These are phyloP conservation scores for Gisinianus flammeolus DNA, from an alignment of 2,888 invertebrate genomes.

Conservation along the genomic window DNA sequence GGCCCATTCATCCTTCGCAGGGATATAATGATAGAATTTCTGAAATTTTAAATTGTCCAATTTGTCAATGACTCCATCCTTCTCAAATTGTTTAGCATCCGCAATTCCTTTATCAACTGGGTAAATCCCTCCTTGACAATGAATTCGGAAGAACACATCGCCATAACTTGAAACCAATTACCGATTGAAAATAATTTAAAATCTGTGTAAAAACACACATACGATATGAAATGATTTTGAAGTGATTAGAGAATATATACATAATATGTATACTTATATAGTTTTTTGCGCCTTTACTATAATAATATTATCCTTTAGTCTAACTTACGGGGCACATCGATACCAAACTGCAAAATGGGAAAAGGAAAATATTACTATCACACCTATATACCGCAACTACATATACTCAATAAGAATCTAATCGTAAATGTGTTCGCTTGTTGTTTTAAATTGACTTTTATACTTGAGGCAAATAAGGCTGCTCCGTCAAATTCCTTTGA, in stretches of 20 bases:
- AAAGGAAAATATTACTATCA: not conserved
- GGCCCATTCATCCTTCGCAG: constrained; percentile 17
- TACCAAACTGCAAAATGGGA: constrained; percentile 14
- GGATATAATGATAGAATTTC: constrained; percentile 23
- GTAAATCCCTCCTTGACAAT: constrained; percentile 21
- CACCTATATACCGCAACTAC: not conserved
- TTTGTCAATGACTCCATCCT: constrained; percentile 11
- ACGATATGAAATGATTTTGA: too few relatives aligned
- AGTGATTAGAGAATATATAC: too few relatives aligned
- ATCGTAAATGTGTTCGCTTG: not conserved
- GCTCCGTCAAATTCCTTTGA: constrained; percentile 34
- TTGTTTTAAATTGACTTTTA: not conserved
- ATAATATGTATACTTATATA: too few relatives aligned
- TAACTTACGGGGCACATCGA: constrained; percentile 7
- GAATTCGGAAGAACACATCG: not conserved
- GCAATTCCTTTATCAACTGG: constrained; percentile 11
- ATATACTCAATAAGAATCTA: not conserved
- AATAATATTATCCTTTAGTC: too few relatives aligned
- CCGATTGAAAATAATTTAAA: too few relatives aligned
- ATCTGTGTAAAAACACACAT: too few relatives aligned
- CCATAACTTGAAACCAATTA: too few relatives aligned
- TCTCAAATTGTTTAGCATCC: constrained; percentile 8
- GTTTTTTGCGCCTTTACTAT: too few relatives aligned
- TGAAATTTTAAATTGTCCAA: constrained; percentile 15
- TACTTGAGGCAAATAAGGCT: constrained; percentile 1